Conservation (phyloP, 2,113 vertebrate genomes). For the Larimichthys polyactis region DNA sequence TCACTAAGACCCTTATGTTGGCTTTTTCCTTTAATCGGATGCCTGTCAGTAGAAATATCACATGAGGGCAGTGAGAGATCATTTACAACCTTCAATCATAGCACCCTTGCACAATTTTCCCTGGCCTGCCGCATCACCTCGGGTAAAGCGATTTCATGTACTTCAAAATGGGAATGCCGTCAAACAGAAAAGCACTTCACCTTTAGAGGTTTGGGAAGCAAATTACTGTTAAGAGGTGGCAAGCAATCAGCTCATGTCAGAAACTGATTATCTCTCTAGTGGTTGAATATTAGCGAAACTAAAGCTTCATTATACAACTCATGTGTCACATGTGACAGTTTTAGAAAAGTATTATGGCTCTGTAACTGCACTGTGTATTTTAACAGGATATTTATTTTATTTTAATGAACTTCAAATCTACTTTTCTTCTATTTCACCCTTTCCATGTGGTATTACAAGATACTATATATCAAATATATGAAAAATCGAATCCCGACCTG, state of each 20-base stretch:
- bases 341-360: background rate
- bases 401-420: too few relatives aligned
- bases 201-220: conserved; percentile 11
- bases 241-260: background rate
- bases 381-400: too few relatives aligned
- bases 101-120: background rate
- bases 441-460: background rate
- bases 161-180: background rate
- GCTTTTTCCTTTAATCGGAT: too few relatives aligned
- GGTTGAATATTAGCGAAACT: background rate
- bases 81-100: background rate
- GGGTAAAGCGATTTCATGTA: too few relatives aligned
- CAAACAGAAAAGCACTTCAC: conserved; percentile 14
- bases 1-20: too few relatives aligned
- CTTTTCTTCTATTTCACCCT: background rate
- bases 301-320: background rate
- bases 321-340: background rate
- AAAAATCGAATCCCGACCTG: background rate
- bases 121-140: background rate
- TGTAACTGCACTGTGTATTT: background rate
- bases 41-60: background rate
- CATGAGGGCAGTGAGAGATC: background rate
- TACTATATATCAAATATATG: background rate
- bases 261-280: background rate
- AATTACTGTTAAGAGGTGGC: background rate